A percentile compares a stretch with the other conserved stretches of the same genome.
Evolutionary conservation across 2,797 vertebrate genomes (phyloP).

Genomic region (Percopsis omiscomaycus): DNA sequence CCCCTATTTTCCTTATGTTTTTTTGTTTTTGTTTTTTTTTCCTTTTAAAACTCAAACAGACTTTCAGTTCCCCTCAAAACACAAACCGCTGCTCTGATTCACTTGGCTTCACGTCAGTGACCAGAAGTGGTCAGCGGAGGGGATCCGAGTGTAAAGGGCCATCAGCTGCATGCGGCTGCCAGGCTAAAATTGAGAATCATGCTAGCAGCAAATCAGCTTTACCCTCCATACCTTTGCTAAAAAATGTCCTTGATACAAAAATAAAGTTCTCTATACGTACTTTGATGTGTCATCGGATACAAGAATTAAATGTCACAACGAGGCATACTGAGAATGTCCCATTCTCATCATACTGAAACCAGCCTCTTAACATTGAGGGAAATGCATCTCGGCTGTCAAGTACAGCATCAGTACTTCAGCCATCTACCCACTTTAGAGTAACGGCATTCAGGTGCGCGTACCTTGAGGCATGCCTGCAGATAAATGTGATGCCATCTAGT

Average conservation of each 20-base stretch:
- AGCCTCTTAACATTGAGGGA: slow-evolving; percentile 37
- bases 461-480: slow-evolving; percentile 64
- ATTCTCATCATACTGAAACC: slow-evolving; percentile 32
- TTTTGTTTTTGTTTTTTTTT: not conserved
- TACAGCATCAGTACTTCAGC: slow-evolving; percentile 42
- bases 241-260: slow-evolving; percentile 49
- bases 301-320: slow-evolving; percentile 23
- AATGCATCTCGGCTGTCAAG: slow-evolving; percentile 55
- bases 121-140: slow-evolving; percentile 63
- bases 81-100: slow-evolving; percentile 67
- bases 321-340: slow-evolving; percentile 24
- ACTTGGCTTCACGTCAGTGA: slow-evolving; percentile 68
- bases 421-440: slow-evolving; percentile 49
- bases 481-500: slow-evolving; percentile 73
- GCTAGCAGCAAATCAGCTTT: slow-evolving; percentile 72
- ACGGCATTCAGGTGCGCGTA: slow-evolving; percentile 57
- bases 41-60: slow-evolving; percentile 56
- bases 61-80: slow-evolving; percentile 61
- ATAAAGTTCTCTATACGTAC: slow-evolving; percentile 33
- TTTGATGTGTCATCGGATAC: slow-evolving; percentile 45
- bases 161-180: slow-evolving; percentile 67
- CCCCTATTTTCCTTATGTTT: slow-evolving; percentile 40
- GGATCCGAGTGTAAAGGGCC: slow-evolving; percentile 67
- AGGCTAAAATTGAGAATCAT: slow-evolving; percentile 67
- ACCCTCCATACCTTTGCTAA: slow-evolving; percentile 41